These are phyloP conservation scores for Brachirus orientalis DNA, from an alignment of 2,113 vertebrate species.

Conservation along the genomic window DNA sequence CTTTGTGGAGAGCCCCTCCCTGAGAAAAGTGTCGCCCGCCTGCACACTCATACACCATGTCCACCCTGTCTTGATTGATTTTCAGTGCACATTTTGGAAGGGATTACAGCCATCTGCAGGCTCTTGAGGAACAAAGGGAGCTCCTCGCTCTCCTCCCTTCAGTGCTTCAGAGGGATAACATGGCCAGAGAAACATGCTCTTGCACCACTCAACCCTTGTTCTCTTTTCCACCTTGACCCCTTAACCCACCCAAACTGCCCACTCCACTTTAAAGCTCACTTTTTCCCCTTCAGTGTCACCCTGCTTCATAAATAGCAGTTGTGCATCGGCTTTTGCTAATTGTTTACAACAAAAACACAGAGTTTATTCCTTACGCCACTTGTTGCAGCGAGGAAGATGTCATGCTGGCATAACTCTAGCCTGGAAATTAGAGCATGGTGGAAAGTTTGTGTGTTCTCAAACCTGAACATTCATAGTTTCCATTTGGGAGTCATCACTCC, in stretches of 20 bases:
- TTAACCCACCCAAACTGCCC: conserved; percentile 56
- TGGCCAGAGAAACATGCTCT: conserved; percentile 70
- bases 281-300: neutral
- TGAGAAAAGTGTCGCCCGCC: conserved; percentile 60
- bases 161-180: conserved; percentile 77
- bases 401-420: neutral
- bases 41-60: conserved; percentile 68
- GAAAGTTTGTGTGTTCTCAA: conserved; percentile 5
- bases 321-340: neutral
- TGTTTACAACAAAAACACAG: too few species aligned
- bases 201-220: conserved; percentile 49
- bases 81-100: conserved; percentile 80
- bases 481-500: conserved; percentile 40
- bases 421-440: neutral
- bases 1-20: conserved; percentile 52
- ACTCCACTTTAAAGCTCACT: conserved; percentile 43
- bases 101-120: conserved; percentile 86
- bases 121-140: conserved; percentile 83
- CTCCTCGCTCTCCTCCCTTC: conserved; percentile 67
- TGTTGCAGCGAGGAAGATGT: neutral
- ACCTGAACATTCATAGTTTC: conserved; percentile 42
- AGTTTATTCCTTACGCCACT: too few species aligned
- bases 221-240: conserved; percentile 67
- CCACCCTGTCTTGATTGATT: conserved; percentile 78
- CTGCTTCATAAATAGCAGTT: conserved; percentile 2